A percentile compares a stretch with the other conserved stretches of the same genome.
These are phyloP conservation scores for Polyergus mexicanus DNA, from an alignment of 1,140 invertebrate genomes.

Conservation along the genomic window DNA sequence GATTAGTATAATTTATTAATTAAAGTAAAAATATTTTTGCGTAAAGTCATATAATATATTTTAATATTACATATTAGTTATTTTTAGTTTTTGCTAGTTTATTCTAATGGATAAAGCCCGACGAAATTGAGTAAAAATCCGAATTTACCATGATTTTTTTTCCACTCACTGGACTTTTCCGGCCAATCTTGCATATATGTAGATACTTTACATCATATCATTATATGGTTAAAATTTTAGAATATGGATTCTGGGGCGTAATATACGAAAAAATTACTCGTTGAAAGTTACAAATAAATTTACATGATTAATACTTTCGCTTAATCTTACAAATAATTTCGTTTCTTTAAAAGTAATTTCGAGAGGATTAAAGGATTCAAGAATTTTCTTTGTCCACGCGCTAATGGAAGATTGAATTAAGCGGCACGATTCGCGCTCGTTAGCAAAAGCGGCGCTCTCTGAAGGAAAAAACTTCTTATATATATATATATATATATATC, in stretches of 20 bases:
- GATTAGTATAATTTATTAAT: too few species aligned
- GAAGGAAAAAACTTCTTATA: constrained; percentile 17
- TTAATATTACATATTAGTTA: too few species aligned
- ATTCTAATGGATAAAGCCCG: too few species aligned
- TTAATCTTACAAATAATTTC: constrained; percentile 23
- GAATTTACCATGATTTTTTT: too few species aligned
- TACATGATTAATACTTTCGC: background rate
- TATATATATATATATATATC: background rate
- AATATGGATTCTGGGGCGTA: background rate
- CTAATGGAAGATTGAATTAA: constrained; percentile 57
- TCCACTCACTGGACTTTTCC: too few species aligned
- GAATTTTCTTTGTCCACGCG: constrained; percentile 47
- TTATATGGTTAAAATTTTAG: background rate
- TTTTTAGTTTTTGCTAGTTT: too few species aligned
- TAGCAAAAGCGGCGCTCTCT: constrained; percentile 4
- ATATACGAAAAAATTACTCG: background rate
- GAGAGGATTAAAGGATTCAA: constrained; percentile 29
- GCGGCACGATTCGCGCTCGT: constrained; percentile 41
- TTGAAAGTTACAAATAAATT: background rate
- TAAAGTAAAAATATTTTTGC: too few species aligned
- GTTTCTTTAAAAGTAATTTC: constrained; percentile 41
- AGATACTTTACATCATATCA: background rate
- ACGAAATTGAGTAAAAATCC: too few species aligned
- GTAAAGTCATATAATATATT: too few species aligned
- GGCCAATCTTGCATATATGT: too few species aligned